These are phyloP conservation scores for Varanus komodoensis DNA, from an alignment of 2,113 vertebrate genomes.

Conservation along the genomic window DNA sequence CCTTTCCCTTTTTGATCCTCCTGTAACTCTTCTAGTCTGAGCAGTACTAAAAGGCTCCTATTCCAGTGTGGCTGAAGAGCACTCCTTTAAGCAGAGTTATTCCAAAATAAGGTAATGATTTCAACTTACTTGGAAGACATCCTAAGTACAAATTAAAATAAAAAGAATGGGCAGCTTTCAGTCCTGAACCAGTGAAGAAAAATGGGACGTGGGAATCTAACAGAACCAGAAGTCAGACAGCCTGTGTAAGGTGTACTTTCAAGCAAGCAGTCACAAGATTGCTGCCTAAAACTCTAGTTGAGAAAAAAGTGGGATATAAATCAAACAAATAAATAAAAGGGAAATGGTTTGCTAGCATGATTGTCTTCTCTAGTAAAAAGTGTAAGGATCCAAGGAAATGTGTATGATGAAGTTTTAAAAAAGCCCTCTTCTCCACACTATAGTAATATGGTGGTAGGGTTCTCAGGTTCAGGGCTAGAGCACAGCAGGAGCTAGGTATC, in stretches of 20 bases:
- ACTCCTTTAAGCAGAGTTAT: neutral
- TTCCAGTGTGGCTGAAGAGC: neutral
- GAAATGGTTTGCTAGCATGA: too few species aligned
- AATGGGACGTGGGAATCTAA: neutral
- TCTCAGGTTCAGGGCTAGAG: neutral
- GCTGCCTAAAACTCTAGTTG: neutral
- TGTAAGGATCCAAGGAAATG: neutral
- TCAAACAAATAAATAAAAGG: neutral
- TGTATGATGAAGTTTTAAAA: neutral
- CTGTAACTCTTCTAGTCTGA: neutral
- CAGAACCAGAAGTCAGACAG: too few species aligned
- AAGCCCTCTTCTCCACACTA: neutral
- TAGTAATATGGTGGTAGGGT: neutral
- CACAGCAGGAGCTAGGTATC: neutral
- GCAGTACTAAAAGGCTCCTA: neutral
- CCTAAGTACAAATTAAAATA: neutral
- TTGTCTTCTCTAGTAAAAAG: neutral
- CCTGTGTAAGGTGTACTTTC: neutral
- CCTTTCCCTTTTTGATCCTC: neutral
- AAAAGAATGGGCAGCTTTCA: neutral
- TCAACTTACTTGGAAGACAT: neutral
- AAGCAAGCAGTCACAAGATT: neutral
- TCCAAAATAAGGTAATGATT: neutral
- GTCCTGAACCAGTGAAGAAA: too few species aligned
- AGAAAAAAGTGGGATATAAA: neutral